phyloP scores from a whole-genome alignment of 2,113 vertebrate genomes.

The Mobula hypostoma region DNA sequence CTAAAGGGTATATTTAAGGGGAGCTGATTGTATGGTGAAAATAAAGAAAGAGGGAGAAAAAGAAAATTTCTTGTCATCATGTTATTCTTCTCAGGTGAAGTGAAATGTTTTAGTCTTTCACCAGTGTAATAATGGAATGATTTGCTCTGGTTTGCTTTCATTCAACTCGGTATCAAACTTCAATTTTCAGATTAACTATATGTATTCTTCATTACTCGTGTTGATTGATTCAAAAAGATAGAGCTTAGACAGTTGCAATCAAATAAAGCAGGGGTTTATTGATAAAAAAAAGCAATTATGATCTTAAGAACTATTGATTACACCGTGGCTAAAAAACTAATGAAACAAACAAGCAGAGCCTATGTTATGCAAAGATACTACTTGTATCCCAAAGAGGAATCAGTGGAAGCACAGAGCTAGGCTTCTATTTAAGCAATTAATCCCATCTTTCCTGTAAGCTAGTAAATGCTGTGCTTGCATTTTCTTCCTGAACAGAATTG shows the following conservation, averaged over 20 bases:
- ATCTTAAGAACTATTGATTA: conserved; percentile 14
- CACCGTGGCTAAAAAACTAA: neutral
- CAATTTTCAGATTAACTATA: neutral
- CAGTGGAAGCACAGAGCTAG: neutral
- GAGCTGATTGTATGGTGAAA: no score
- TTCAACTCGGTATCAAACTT: neutral
- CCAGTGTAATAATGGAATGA: neutral
- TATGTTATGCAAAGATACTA: conserved; percentile 3
- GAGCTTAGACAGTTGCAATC: neutral
- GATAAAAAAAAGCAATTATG: conserved; percentile 17
- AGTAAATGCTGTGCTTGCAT: neutral
- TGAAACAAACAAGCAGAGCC: neutral
- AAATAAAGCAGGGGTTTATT: neutral
- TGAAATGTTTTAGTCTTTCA: neutral
- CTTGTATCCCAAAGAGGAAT: neutral
- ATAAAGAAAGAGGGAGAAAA: no score
- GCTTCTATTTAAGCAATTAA: neutral
- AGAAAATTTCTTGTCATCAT: neutral
- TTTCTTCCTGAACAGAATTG: neutral
- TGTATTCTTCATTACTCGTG: neutral
- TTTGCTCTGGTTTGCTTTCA: neutral
- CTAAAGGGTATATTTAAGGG: no score
- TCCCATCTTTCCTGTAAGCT: neutral
- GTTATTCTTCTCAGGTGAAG: neutral
- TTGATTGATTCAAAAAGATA: neutral